Evolutionary conservation across 2,888 invertebrate genomes (phyloP), one percentile per base, ranked within the genome.

Genomic region (Drosophila formosana): DNA sequence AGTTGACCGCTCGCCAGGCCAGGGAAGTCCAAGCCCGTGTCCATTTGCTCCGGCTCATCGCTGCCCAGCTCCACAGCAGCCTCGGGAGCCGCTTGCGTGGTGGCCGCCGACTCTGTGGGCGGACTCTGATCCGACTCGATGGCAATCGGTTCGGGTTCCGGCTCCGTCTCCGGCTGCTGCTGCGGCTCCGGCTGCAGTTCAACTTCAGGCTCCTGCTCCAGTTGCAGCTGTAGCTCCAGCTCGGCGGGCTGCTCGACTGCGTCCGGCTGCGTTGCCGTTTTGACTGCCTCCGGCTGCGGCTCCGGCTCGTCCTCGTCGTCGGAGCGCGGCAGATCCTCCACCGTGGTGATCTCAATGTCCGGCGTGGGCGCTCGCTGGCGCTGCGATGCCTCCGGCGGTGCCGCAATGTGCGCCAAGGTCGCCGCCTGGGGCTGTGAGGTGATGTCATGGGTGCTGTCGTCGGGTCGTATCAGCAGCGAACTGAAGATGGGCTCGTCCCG

Each of bases 331-430:
- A 92, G 66, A 68, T 92, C 92, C 70, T 92, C 92, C 9, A 92
- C 92, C 8, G 92, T 92, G 3, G 92, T 92, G 39, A 92, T 92
- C 75, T 92, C 92, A 61, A 92, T 92, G 39, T 92, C 92, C 0
- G 92, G 92, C 63, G 92, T 92, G 7, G 92, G 92, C 0, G 92
- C 92, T 3, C 92, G 76, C 52, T 90, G 91, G 7, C 82, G 72
- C 25, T 72, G 80, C n/a, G 75, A 67, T 1, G 74, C 66, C 8
- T 89, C 86, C 52, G 72, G 86, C 3, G 92, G 90, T 8, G 89
- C 80, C n/a, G 88, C 75, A 64, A 92, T 91, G n/a, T 75, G 69
- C 3, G 72, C 65, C 39, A 76, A 46, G 0, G 82, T 88, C 3
- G 91, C 91, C 34, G 93, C 90, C 57, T 93, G 91, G 4, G 91